Evolutionary conservation across 2,113 vertebrate species (phyloP), one percentile per base, ranked within the genome.

Genomic region (Echinops telfairi): DNA sequence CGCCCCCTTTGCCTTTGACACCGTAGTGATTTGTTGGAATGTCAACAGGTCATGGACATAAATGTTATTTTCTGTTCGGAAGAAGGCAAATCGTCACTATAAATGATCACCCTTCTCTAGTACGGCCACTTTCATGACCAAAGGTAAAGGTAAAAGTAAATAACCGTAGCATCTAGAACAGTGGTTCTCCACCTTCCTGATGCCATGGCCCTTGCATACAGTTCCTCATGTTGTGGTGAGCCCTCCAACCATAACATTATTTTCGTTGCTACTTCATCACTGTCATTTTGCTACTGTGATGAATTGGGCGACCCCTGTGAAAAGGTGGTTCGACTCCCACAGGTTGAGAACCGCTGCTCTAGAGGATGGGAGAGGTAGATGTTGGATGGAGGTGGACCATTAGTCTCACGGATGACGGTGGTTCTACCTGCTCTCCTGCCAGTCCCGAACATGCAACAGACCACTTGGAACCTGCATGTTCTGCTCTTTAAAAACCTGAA

Each of bases 31-130:
- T 98, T 99, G 99, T 98, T 99, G 99, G 98, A 99, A 99, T 15
- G 99, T 99, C 97, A 99, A 96, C 27, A 99, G 98, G 98, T 99
- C 99, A 77, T 99, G 99, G 95, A 99, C 99, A 15, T 99, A 99
- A 97, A 99, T 99, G 97, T 99, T 99, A 98, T 99, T 99, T 98
- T 99, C 99, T 99, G 98, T 97, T 97, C 93, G 78, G 94, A 96
- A 97, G 10, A 96, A 97, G 82, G 94, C 10, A 91, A 33, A 78
- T 25, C 66, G 66, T 95, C 93, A 96, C 27, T 95, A 96, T 43
- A 86, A 86, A 76, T 89, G 19, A 85, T 81, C 31, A 78, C 4
- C 25, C 15, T 88, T 95, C 43, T 60, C 40, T 75, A 84, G 57
- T 0, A 66, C 1, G 77, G 58, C 38, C 31, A 90, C n/a, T 2